Evolutionary conservation across 2,113 vertebrate genomes (phyloP).

Genomic region (Phainopepla nitens): DNA sequence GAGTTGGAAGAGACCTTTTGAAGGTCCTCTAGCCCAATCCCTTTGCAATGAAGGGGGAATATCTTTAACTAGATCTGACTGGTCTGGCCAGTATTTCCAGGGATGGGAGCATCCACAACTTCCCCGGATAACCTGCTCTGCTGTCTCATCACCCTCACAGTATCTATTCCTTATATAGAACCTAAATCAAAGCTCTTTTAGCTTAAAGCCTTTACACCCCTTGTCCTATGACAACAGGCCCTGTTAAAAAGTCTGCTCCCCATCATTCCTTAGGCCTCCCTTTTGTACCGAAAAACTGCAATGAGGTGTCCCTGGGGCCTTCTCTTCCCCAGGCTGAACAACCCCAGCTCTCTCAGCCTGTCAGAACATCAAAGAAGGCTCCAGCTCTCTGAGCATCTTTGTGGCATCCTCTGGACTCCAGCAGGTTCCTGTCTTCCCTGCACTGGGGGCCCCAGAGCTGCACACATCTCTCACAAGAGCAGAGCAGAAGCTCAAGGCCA

Average conservation of each 20-base stretch:
- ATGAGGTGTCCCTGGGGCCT: not conserved
- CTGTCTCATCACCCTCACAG: not conserved
- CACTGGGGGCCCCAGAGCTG: not conserved
- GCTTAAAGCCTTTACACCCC: not conserved
- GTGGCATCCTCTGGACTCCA: not conserved
- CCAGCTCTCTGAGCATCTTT: not conserved
- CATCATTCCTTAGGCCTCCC: rapidly evolving
- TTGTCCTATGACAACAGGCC: not conserved
- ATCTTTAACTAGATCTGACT: not conserved
- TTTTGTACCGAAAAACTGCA: not conserved
- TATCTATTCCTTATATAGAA: not conserved
- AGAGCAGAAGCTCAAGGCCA: not conserved
- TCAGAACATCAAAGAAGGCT: too few species aligned
- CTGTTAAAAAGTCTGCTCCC: not conserved
- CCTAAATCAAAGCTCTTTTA: not conserved
- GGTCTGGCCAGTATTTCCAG: not conserved
- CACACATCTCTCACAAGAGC: not conserved
- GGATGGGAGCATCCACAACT: not conserved
- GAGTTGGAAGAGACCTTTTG: not conserved
- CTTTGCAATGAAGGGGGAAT: not conserved
- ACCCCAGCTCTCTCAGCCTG: not conserved
- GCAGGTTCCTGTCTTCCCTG: too few species aligned
- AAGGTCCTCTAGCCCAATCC: too few species aligned
- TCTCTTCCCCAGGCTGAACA: not conserved
- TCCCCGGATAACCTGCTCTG: not conserved